Conservation (phyloP, 2,888 invertebrate species). For the Sesia apiformis region DNA sequence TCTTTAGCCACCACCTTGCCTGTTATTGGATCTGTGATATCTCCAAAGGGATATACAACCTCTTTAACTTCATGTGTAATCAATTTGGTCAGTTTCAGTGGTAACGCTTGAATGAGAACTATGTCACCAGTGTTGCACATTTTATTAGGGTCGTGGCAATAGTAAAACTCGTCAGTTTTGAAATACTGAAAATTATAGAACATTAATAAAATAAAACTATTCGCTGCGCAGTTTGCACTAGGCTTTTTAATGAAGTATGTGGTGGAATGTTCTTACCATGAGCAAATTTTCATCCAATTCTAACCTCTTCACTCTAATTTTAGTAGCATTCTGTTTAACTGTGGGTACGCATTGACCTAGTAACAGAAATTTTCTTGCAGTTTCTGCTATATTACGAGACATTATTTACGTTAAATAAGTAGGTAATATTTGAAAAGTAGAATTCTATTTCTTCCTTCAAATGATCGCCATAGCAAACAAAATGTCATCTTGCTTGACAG, state of each 20-base stretch:
- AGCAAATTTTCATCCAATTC: slow-evolving; percentile 83
- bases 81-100: slow-evolving; percentile 81
- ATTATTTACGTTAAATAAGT: slow-evolving; percentile 17
- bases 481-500: too few relatives aligned
- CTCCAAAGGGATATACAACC: slow-evolving; percentile 87
- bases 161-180: slow-evolving; percentile 80
- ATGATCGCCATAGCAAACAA: too few relatives aligned
- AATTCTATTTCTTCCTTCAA: too few relatives aligned
- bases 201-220: not conserved
- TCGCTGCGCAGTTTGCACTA: not conserved
- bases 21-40: slow-evolving; percentile 89
- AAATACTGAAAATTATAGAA: slow-evolving; percentile 79
- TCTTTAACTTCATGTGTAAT: slow-evolving; percentile 87
- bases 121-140: slow-evolving; percentile 88
- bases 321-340: slow-evolving; percentile 83
- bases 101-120: slow-evolving; percentile 84
- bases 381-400: slow-evolving; percentile 52
- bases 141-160: slow-evolving; percentile 85
- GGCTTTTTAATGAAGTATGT: not conserved
- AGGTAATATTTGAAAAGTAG: too few relatives aligned
- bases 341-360: slow-evolving; percentile 88
- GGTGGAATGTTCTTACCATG: slow-evolving; percentile 76
- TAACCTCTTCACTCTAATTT: slow-evolving; percentile 83
- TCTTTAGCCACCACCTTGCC: slow-evolving; percentile 84
- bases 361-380: slow-evolving; percentile 72